phyloP scores from a whole-genome alignment of 2,888 invertebrate genomes.

The Punctoribates punctum region DNA sequence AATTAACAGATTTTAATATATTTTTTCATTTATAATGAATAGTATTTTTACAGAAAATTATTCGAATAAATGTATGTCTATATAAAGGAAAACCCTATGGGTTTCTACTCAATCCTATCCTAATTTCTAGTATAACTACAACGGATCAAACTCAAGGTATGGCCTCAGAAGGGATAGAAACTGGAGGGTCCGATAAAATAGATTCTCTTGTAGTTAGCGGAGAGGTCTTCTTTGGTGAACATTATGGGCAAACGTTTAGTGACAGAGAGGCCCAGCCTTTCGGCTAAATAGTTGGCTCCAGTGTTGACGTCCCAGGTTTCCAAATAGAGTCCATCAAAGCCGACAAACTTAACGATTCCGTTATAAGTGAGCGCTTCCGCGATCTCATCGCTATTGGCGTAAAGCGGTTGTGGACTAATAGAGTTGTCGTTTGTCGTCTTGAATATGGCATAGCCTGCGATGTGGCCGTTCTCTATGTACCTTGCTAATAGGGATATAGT shows the following conservation, averaged over 20 bases:
- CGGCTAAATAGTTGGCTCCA: constrained; percentile 32
- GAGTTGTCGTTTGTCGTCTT: constrained; percentile 37
- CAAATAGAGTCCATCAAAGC: constrained; percentile 36
- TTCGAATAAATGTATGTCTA: not conserved
- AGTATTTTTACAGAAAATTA: not conserved
- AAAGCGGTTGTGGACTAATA: constrained; percentile 40
- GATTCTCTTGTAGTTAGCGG: constrained; percentile 40
- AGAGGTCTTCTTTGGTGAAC: constrained; percentile 39
- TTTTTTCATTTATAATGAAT: too few relatives aligned
- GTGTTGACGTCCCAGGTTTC: constrained; percentile 40
- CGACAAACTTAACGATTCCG: constrained; percentile 38
- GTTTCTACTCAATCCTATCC: too few relatives aligned
- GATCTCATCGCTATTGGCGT: constrained; percentile 39
- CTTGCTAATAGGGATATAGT: constrained; percentile 35
- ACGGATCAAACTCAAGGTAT: too few relatives aligned
- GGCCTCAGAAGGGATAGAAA: constrained; percentile 39
- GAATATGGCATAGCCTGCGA: constrained; percentile 40
- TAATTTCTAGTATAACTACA: too few relatives aligned
- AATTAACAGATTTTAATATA: too few relatives aligned
- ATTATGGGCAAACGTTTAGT: constrained; percentile 35
- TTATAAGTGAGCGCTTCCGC: constrained; percentile 42
- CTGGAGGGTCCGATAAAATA: constrained; percentile 38
- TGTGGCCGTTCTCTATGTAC: constrained; percentile 36
- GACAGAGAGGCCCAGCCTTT: constrained; percentile 33
- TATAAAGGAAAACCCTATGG: too few relatives aligned